phyloP scores from a whole-genome alignment of 2,113 vertebrate genomes.

The Eclectus roratus region DNA sequence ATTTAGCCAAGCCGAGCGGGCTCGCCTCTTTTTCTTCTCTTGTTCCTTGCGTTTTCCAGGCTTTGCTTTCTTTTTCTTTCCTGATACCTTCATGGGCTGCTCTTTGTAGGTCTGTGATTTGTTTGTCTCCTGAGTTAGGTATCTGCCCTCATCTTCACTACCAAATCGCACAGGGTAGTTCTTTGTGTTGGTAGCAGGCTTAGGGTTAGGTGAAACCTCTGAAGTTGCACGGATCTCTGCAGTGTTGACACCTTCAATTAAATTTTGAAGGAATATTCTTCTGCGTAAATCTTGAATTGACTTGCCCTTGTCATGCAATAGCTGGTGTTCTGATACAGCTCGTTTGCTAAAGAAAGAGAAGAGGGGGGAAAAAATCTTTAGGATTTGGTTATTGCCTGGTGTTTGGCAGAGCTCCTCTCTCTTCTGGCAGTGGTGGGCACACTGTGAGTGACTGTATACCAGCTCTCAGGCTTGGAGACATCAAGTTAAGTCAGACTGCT shows the following conservation, averaged over 20 bases:
- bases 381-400: background rate
- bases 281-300: conserved; percentile 89
- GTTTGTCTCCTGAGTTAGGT: conserved; percentile 92
- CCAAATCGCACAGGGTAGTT: conserved; percentile 82
- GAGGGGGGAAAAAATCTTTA: background rate
- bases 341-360: conserved; percentile 79
- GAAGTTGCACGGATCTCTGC: conserved; percentile 80
- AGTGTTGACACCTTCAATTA: conserved; percentile 92
- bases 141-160: conserved; percentile 78
- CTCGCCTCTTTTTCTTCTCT: conserved; percentile 89
- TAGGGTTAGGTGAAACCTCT: conserved; percentile 80
- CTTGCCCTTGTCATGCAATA: conserved; percentile 94
- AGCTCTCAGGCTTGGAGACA: background rate
- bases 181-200: conserved; percentile 86
- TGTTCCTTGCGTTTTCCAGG: conserved; percentile 89
- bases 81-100: conserved; percentile 73
- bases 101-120: conserved; percentile 90
- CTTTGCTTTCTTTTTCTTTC: conserved; percentile 91
- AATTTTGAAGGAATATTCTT: conserved; percentile 87
- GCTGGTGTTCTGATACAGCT: conserved; percentile 94
- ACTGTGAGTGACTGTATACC: background rate
- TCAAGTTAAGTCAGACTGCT: background rate
- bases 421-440: background rate
- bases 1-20: conserved; percentile 73
- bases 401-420: background rate